These are phyloP conservation scores for Platycheirus rosarum DNA, from an alignment of 2,888 invertebrate species.

Conservation along the genomic window DNA sequence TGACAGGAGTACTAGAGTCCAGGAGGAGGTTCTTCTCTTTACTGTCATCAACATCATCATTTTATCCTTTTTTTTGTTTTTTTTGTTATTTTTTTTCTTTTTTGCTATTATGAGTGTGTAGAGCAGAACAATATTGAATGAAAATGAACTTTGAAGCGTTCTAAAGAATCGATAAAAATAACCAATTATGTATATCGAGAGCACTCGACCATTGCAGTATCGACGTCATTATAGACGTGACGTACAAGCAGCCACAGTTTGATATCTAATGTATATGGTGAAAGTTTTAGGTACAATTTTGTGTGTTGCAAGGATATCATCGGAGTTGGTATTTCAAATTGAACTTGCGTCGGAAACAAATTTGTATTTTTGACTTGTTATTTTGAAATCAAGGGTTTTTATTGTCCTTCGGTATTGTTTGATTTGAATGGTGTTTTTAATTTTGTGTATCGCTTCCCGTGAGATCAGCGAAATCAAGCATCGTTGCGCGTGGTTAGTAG, in stretches of 20 bases:
- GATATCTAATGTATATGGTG: neutral
- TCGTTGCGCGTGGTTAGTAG: no score
- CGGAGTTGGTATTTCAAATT: no score
- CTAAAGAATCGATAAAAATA: slow-evolving; percentile 56
- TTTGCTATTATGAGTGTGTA: no score
- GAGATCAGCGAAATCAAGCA: no score
- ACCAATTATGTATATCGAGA: slow-evolving; percentile 60
- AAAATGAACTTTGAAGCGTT: slow-evolving; percentile 40
- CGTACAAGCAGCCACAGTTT: no score
- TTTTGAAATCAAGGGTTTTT: neutral
- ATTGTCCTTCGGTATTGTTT: no score
- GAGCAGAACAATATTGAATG: slow-evolving; percentile 46
- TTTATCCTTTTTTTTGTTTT: slow-evolving; percentile 13
- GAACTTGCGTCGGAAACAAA: neutral
- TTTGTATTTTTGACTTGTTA: neutral
- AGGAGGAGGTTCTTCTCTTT: slow-evolving; percentile 16
- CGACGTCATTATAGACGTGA: slow-evolving; percentile 4
- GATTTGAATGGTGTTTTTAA: no score
- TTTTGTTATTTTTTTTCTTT: no score
- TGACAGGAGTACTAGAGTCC: slow-evolving; percentile 29
- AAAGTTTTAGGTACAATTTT: slow-evolving; percentile 48
- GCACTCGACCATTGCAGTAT: slow-evolving; percentile 35
- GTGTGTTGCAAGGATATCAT: slow-evolving; percentile 11
- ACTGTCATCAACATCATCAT: slow-evolving; percentile 34
- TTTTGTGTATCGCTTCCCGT: no score